These are phyloP conservation scores for Metalampra italica DNA, from an alignment of 2,888 invertebrate species.

Conservation along the genomic window DNA sequence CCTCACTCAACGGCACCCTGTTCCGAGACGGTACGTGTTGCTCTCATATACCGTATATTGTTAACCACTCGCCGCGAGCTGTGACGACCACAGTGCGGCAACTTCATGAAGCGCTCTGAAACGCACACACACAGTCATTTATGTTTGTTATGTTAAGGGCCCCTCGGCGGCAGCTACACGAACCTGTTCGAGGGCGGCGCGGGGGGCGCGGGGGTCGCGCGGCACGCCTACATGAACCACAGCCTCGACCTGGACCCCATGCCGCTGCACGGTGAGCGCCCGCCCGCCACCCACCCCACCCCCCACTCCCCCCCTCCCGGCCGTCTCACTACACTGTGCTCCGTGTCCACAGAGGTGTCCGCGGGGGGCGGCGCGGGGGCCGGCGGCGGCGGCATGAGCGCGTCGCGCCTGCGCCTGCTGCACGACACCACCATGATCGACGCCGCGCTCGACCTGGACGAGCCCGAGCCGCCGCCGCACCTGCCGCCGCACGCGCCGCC, in stretches of 20 bases:
- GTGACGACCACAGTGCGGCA: too few species aligned
- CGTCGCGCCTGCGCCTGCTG: constrained; percentile 86
- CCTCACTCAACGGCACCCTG: constrained; percentile 11
- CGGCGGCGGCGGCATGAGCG: constrained; percentile 71
- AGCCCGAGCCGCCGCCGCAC: constrained; percentile 79
- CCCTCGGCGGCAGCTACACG: constrained; percentile 33
- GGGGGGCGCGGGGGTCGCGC: constrained; percentile 19
- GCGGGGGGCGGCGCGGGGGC: constrained; percentile 13
- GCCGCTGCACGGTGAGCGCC: constrained; percentile 39
- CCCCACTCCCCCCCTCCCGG: too few species aligned
- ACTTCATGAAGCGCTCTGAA: too few species aligned
- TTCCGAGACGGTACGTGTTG: background rate
- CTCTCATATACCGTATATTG: background rate
- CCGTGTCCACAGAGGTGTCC: constrained; percentile 13
- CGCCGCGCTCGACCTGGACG: constrained; percentile 92
- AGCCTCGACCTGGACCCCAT: constrained; percentile 76
- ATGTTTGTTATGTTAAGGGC: background rate
- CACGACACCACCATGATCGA: constrained; percentile 95
- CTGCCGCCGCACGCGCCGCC: constrained; percentile 17
- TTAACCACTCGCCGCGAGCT: too few species aligned
- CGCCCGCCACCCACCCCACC: background rate
- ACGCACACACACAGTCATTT: too few species aligned
- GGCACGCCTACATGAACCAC: constrained; percentile 71
- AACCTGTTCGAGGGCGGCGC: constrained; percentile 31
- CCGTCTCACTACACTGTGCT: too few species aligned